Conservation (phyloP, 1,140 invertebrate species). For the Coenobita brevimanus region DNA sequence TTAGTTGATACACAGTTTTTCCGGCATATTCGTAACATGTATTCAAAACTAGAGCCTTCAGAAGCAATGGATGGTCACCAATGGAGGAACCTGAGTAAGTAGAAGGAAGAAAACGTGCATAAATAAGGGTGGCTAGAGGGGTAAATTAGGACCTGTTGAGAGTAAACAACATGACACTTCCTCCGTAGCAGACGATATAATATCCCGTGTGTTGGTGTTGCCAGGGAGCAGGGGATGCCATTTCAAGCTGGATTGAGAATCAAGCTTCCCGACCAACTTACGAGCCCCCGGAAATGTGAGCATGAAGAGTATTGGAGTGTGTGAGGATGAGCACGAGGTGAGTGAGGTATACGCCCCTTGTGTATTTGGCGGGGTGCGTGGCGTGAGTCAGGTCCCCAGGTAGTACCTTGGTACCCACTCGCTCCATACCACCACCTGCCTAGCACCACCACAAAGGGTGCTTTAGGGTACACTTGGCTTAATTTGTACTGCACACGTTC, state of each 20-base stretch:
- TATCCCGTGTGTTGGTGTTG: not conserved
- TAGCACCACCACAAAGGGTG: too few relatives aligned
- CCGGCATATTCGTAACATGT: not conserved
- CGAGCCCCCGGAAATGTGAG: too few relatives aligned
- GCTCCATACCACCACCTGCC: too few relatives aligned
- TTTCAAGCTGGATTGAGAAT: not conserved
- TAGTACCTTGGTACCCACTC: too few relatives aligned
- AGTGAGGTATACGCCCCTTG: not conserved
- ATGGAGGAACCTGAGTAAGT: not conserved
- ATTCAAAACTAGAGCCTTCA: not conserved
- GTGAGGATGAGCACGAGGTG: not conserved
- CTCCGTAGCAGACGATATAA: constrained; percentile 55
- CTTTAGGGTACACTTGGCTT: too few relatives aligned
- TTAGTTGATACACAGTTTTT: not conserved
- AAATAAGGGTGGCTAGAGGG: not conserved
- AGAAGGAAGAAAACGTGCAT: not conserved
- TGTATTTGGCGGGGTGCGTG: constrained; percentile 20
- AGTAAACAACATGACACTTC: constrained; percentile 44
- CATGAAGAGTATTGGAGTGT: not conserved
- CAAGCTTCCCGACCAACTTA: not conserved
- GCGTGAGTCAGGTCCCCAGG: too few relatives aligned
- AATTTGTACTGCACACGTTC: too few relatives aligned
- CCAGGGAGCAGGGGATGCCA: too few relatives aligned
- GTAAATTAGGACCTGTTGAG: constrained; percentile 49
- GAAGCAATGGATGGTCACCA: too few relatives aligned